Base-by-base conservation (phyloP, 2,888 invertebrate genomes). In the Cephalotes varians region DNA sequence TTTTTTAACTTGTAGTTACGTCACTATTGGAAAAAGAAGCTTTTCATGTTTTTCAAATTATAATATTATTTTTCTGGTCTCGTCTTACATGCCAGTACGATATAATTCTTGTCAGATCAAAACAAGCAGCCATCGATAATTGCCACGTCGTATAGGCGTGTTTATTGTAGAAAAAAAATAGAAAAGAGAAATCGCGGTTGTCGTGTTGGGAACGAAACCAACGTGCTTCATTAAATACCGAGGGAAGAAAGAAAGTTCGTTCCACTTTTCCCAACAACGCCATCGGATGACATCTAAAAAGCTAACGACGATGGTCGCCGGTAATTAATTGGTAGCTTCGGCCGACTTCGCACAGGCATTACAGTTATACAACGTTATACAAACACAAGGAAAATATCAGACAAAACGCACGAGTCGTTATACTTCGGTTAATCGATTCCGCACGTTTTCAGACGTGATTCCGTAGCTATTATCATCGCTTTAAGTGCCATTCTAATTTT, bases 241-340 rank as follows among this genome's bases (percentile, higher is more conserved):
- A 21, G 34, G 56, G 44, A 69, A 34, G 71, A 77, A 77, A n/a
- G n/a, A n/a, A 71, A 79, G 71, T 79, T 71, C 25, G 77, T 21
- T 69, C 69, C 56, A 77, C 69, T 77, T 77, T 77, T 77, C 44
- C 31, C 25, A 5, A 9, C 69, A 34, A 21, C 56, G 69, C 34
- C 69, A 77, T 69, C 56, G 56, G 71, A 44, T 44, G 77, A 71
- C 56, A 12, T 79, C 69, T 79, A 79, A 79, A 79, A 79, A 79
- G 71, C 67, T n/a, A 49, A 67, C 44, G 47, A 18, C 47, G 71
- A 65, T 71, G 77, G 31, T 69, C 21, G 56, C 28, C 56, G 71
- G 44, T 71, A 79, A 79, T 79, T 79, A 71, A 79, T 79, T 79
- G 76, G 54, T 40, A 74, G 31, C 40, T 10, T 9, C 76, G 31